These are phyloP conservation scores for Mormyrops boulengeri DNA, from an alignment of 2,797 vertebrate species.

Conservation along the genomic window DNA sequence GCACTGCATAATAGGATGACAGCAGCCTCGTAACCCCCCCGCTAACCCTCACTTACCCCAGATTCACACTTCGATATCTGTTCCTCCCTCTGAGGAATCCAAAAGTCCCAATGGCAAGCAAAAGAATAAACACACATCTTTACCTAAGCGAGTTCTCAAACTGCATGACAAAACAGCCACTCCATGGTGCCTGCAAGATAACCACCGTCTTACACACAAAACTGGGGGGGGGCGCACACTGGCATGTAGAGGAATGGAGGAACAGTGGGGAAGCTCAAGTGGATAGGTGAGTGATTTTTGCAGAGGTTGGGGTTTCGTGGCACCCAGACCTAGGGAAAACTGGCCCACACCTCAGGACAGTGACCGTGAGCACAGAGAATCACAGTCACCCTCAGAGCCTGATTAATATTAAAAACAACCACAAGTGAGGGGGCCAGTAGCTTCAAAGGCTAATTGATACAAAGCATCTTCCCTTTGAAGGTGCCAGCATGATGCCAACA, in stretches of 20 bases:
- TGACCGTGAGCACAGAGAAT: slow-evolving; percentile 15
- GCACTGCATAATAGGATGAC: background rate
- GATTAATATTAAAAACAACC: background rate
- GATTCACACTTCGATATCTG: background rate
- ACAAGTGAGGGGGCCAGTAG: slow-evolving; percentile 22
- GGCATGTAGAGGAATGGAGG: background rate
- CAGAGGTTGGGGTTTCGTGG: background rate
- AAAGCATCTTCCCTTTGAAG: slow-evolving; percentile 32
- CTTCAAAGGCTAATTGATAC: slow-evolving; percentile 40
- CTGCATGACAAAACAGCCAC: background rate
- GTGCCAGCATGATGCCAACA: background rate
- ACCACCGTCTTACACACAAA: background rate
- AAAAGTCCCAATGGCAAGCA: background rate
- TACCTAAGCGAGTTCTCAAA: background rate
- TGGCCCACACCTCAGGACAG: slow-evolving; percentile 20
- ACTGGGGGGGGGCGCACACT: background rate
- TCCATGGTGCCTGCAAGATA: background rate
- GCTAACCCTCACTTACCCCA: background rate
- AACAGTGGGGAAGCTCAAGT: background rate
- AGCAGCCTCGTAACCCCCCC: background rate
- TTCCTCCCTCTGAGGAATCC: background rate
- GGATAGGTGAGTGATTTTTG: background rate
- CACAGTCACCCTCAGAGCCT: background rate
- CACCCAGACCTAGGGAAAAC: background rate
- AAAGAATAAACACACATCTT: background rate